Evolutionary conservation across 2,113 vertebrate genomes (phyloP), one percentile per base, ranked within the genome.

Genomic region (Sapayoa aenigma): DNA sequence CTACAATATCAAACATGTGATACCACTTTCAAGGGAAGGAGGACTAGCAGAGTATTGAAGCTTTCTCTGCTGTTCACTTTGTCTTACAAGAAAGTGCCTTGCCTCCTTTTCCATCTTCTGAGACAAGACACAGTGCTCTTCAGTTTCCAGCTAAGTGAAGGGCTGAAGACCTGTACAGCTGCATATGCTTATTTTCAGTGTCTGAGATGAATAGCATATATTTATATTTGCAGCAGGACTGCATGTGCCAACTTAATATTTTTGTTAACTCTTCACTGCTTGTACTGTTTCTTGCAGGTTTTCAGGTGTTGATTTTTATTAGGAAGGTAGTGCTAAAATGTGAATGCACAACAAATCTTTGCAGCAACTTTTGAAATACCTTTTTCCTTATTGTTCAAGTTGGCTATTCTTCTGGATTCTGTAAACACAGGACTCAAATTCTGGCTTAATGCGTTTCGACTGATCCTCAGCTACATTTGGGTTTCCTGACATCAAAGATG

Each of bases 161-260:
- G n/a, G n/a, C 65, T 93, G 76, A 92, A 94, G 56, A 90, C 66
- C 42, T 56, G 21, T 50, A 71, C 81, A 96, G 91, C 80, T 95
- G 76, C 56, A 63, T 55, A 83, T 8, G 13, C 56, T 87, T 94
- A 90, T 88, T 93, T 90, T 88, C 60, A 52, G 75, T 46, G 71
- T 63, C 79, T 67, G 47, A 94, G 71, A 69, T 31, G 55, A 86
- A n/a, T 19, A 92, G n/a, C 23, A 59, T 52, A 22, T 73, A 94
- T 90, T 93, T 91, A 77, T 44, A 63, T 74, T 83, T 90, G 68
- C 62, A 83, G 22, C n/a, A 60, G 15, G 44, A 84, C 3, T 8
- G 59, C 27, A 62, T 20, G 30, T 44, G 46, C 74, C 75, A 92
- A 80, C 35, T 74, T 59, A 87, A 35, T 11, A 31, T 63, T 91